Evolutionary conservation across 1,140 invertebrate genomes (phyloP), one percentile per base, ranked within the genome.

Genomic region (Schlechtendalia chinensis): DNA sequence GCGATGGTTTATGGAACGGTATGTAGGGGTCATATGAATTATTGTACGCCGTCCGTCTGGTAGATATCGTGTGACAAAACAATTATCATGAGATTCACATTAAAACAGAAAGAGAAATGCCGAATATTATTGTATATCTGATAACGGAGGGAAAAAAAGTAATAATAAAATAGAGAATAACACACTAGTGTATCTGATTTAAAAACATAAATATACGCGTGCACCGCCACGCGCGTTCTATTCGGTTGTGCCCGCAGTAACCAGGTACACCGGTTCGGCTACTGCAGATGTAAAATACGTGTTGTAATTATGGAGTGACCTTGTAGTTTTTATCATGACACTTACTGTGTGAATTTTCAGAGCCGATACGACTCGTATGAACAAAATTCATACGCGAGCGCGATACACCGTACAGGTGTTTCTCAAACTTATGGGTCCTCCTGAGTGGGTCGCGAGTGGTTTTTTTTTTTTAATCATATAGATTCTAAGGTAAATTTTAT

Each of bases 1-100:
- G 27, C 16, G 54, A 74, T 29, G 24, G 53, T 74, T 74, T 74
- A 56, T 74, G 53, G 19, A 19, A 72, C 27, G 69, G n/a, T 54
- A 47, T 27, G 22, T 32, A 29, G 47, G 45, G 22, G 67, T 50
- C 22, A 22, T 72, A 72, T 54, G 69, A 58, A 77, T 59, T 77
- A 77, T 77, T 59, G 39, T 77, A 4, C 14, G 8, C 72, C 3
- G 29, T 29, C 54, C 32, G 22, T 59, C 54, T 11, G 12, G 72
- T 17, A 39, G 32, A 77, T 77, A 77, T 77, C 72, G 22, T 58
- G 72, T 77, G 72, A 77, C 72, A 77, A 77, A 77, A 77, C 45
- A 77, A 77, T 77, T 77, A 58, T 45, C 72, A 77, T 77, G 56
- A 77, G 1, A 77, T 77, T 56, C 72, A 77, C 56, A 77, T 77